Evolutionary conservation across 1,140 invertebrate genomes (phyloP), one percentile per base, ranked within the genome.

Genomic region (Piezodorus guildinii): DNA sequence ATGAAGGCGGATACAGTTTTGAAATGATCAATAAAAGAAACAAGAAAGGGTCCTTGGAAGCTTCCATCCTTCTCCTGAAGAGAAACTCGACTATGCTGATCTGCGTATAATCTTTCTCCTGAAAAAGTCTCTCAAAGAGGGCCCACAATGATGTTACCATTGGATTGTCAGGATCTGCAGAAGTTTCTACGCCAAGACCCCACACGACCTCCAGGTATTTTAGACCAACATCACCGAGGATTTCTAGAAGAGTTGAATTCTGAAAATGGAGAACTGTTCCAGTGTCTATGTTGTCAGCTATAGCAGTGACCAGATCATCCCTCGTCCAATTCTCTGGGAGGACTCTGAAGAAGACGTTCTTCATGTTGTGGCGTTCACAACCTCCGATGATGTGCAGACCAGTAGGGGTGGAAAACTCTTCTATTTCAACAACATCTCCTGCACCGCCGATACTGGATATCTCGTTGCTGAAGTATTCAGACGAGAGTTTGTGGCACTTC

Each of bases 321-420:
- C 59, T n/a, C 12, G 60, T 65, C 59, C 59, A 65, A 43, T 61
- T 65, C 54, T 61, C 59, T 1, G 64, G 60, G 17, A 65, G 17
- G 21, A 65, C 60, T 44, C 60, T 59, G 23, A 65, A 54, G 30
- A 65, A 65, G 3, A 65, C 64, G 30, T 61, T 65, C 43, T 65
- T 62, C 44, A 46, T 58, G 49, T 64, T 64, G 19, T 30, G 39
- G 17, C 63, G n/a, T 34, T 65, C 64, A 44, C 51, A 45, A 16
- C 64, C 64, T 9, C 59, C 64, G 10, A 65, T 46, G 6, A 64
- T 25, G 56, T 60, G 56, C 12, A 64, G 16, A 10, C 63, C 63
- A n/a, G 19, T 46, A 27, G 54, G 56, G 8, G 63, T 45, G 19
- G n/a, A 39, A 14, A 56, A 56, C 23, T 56, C 23, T 16, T 56